Base-by-base conservation (phyloP, 2,888 invertebrate species). In the Mesorhabditis spiculigera region DNA sequence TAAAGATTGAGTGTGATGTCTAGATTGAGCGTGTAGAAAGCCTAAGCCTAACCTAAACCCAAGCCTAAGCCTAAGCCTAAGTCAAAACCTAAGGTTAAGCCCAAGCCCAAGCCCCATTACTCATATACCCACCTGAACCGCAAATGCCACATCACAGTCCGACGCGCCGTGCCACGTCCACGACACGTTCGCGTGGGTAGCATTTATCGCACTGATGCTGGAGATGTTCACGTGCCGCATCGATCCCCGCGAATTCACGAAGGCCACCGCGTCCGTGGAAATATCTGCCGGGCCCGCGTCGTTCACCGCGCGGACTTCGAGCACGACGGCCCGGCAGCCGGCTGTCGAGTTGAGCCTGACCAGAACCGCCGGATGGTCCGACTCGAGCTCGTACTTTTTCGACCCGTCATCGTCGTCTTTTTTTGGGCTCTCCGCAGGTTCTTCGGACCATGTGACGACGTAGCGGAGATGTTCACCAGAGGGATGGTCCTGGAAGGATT, bases 281-380 rank as follows among this genome's bases (percentile, higher is more conserved):
- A 72, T 67, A 4, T 71, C 71, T 28, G 79, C 78, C 16, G 74
- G 65, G 16, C 84, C 84, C 45, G 82, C 71, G 68, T 82, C 81
- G 50, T 84, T 84, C 16, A 79, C 65, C 5, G 84, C 80, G 45
- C 79, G 74, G 10, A 84, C 81, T 4, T 77, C 79, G n/a, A 84
- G 69, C 4, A 77, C 75, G 1, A 84, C 72, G 63, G 78, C 75
- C 16, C 74, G 68, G 65, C 84, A 84, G 1, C 76, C 77, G 3
- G 71, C 73, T 3, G 75, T 73, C 3, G 75, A 73, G 44, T 73
- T 74, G 50, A 75, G 67, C 5, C 71, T 71, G n/a, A 80, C 68
- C 43, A 76, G 73, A 6, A 75, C 74, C 43, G 74, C 76, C 5
- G 76, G 74, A 28, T 72, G 72, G 63, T 71, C 69, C 3, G 75